Base-by-base conservation (phyloP, 2,888 invertebrate genomes). In the Glyphotaelius pellucidus region DNA sequence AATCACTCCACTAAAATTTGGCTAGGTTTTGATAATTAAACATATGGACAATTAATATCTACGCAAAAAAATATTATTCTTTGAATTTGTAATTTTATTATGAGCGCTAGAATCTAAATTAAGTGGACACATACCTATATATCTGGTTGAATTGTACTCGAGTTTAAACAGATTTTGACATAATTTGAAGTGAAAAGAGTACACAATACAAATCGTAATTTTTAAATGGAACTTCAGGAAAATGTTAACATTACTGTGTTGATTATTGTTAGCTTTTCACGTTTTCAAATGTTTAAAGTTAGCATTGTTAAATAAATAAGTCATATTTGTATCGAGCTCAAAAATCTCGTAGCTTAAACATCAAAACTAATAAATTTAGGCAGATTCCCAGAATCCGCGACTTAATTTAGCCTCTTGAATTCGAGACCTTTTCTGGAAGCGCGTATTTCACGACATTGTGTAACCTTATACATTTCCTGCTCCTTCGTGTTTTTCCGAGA, bases 401-500 rank as follows among this genome's bases (percentile, higher is more conserved):
- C 19, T 83, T 83, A 83, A 83, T 32, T 31, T 83, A 32, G 31
- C 32, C 15, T 32, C 81, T 83, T 83, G 81, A 83, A 85, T 85
- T 12, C 67, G 25, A 67, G 67, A 67, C 67, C 25, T n/a, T 47
- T 47, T 38, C n/a, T 85, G 38, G n/a, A 84, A 25, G 19, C 38
- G 81, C 25, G 25, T 83, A 32, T 31, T 83, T 83, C 81, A 19
- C 31, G 32, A 83, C 81, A 83, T 83, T 83, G 19, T 83, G 32
- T 83, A 83, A 32, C 32, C 32, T 83, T 35, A 25, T 83, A 83
- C 67, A 25, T 89, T 92, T 88, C 89, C 84, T 81, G 79, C 90
- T 80, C 81, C 83, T 92, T 90, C 90, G 91, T 90, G 91, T 89
- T 91, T 92, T 91, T 92, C 85, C 83, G 90, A 38, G 38, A 84